Conservation (phyloP, 2,888 invertebrate genomes). For the Watsonalla binaria region DNA sequence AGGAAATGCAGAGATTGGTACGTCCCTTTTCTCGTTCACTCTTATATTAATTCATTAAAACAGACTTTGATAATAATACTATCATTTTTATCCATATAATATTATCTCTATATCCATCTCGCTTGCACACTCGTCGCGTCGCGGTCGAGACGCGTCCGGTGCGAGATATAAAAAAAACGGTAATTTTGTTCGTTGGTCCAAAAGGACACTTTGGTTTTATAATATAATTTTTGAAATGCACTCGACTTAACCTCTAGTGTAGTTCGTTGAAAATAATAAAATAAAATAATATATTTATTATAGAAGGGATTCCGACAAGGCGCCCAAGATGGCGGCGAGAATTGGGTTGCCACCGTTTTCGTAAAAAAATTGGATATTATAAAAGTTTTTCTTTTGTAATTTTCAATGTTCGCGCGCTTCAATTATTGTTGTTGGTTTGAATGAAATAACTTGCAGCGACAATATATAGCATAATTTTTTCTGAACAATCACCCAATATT, state of each 20-base stretch:
- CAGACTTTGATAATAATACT: slow-evolving; percentile 36
- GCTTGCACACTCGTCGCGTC: slow-evolving; percentile 48
- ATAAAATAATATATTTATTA: slow-evolving; percentile 19
- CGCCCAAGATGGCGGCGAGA: not conserved
- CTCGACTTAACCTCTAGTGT: slow-evolving; percentile 44
- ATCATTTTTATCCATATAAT: slow-evolving; percentile 4
- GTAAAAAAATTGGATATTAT: not conserved
- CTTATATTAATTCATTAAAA: slow-evolving; percentile 41
- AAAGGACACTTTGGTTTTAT: slow-evolving; percentile 37
- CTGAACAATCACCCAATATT: too few relatives aligned
- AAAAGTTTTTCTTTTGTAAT: too few relatives aligned
- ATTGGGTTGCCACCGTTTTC: not conserved
- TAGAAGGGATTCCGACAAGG: slow-evolving; percentile 13
- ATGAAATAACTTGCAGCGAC: too few relatives aligned
- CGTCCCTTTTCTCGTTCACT: slow-evolving; percentile 47
- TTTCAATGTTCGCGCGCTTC: too few relatives aligned
- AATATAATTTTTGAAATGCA: slow-evolving; percentile 20
- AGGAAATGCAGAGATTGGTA: slow-evolving; percentile 76
- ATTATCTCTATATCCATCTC: slow-evolving; percentile 11
- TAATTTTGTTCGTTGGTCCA: slow-evolving; percentile 22
- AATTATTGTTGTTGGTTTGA: too few relatives aligned
- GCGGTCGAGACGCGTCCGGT: slow-evolving; percentile 46
- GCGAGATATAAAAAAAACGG: slow-evolving; percentile 21
- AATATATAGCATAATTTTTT: too few relatives aligned
- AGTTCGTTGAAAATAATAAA: slow-evolving; percentile 31